Percentiles rank a stretch among this genome's conserved stretches.
Evolutionary conservation across 1,140 invertebrate genomes (phyloP).

Genomic region (Meteorus sp.): DNA sequence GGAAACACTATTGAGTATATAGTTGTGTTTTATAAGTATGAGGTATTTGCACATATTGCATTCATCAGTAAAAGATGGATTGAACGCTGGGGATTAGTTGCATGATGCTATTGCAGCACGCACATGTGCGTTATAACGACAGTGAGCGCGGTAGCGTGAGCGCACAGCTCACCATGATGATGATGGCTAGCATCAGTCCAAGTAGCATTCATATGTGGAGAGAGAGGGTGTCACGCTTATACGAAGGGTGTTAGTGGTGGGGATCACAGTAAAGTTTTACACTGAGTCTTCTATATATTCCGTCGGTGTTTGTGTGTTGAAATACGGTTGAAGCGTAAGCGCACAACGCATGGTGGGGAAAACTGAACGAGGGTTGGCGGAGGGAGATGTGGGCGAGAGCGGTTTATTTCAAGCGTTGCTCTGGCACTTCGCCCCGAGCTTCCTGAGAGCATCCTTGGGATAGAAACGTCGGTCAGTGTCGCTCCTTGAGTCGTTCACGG

Average conservation of each 20-base stretch:
- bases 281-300: neutral
- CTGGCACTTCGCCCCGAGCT: constrained; percentile 56
- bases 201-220: no score
- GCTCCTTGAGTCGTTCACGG: constrained; percentile 30
- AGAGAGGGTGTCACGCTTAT: constrained; percentile 8
- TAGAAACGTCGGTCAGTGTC: constrained; percentile 34
- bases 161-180: constrained; percentile 8
- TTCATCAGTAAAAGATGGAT: neutral
- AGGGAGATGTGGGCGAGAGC: constrained; percentile 50
- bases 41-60: neutral
- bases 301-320: no score
- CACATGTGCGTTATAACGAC: constrained; percentile 30
- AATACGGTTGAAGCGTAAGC: neutral
- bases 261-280: neutral
- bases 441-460: constrained; percentile 49
- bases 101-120: no score
- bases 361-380: constrained; percentile 42
- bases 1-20: neutral
- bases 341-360: constrained; percentile 36
- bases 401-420: constrained; percentile 58
- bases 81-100: constrained; percentile 12
- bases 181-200: no score
- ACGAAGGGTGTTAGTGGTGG: neutral
- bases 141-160: constrained; percentile 17
- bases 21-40: neutral